Evolutionary conservation across 2,888 invertebrate species (phyloP).

Genomic region (Cetonia aurata): DNA sequence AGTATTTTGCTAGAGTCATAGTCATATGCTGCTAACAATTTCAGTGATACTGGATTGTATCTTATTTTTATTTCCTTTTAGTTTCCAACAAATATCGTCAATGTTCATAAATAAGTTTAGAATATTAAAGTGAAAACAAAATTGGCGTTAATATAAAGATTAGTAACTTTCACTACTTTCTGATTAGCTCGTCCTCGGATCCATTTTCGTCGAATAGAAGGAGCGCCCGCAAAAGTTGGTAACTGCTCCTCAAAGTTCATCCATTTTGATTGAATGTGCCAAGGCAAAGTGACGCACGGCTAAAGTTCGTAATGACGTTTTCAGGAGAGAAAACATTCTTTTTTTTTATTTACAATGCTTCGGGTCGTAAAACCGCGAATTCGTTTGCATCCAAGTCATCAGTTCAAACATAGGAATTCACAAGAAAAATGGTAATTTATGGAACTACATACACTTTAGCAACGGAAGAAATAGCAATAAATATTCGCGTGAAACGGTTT

Average conservation of each 20-base stretch:
- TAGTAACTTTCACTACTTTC: neutral
- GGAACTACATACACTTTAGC: neutral
- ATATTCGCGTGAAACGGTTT: neutral
- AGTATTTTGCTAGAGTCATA: no score
- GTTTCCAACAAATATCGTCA: neutral
- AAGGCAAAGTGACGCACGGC: neutral
- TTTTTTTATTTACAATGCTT: neutral
- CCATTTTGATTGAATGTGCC: neutral
- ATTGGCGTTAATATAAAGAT: neutral
- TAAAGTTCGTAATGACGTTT: neutral
- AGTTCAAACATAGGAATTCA: neutral
- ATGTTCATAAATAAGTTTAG: neutral
- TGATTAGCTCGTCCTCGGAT: neutral
- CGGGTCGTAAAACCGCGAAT: neutral
- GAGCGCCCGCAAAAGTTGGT: neutral
- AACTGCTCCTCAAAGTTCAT: neutral
- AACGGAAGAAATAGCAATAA: no score
- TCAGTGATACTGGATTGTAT: neutral
- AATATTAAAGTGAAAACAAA: neutral
- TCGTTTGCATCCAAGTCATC: conserved; percentile 8
- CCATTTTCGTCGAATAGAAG: neutral
- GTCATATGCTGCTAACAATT: neutral
- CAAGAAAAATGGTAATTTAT: conserved; percentile 4
- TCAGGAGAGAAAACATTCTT: neutral
- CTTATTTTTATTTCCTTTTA: conserved; percentile 1